Evolutionary conservation across 1,140 invertebrate genomes (phyloP).

Genomic region (Laupala kohalensis): DNA sequence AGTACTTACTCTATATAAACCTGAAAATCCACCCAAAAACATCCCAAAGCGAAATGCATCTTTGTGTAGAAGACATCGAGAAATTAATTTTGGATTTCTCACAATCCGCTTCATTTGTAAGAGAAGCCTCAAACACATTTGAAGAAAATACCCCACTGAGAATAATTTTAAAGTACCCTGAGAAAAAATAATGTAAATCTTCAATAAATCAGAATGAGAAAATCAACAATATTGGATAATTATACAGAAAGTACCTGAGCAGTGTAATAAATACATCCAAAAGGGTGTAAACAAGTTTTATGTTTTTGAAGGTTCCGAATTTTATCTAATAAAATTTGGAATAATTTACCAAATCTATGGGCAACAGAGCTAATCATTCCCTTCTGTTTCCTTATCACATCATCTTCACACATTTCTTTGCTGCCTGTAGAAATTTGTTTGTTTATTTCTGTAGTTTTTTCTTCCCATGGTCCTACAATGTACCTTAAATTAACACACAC

Average conservation of each 20-base stretch:
- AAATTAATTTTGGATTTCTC: slow-evolving; percentile 33
- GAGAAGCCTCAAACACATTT: slow-evolving; percentile 41
- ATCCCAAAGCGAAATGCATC: slow-evolving; percentile 42
- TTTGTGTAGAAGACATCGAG: slow-evolving; percentile 35
- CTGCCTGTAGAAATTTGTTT: not conserved
- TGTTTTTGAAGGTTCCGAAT: slow-evolving; percentile 38
- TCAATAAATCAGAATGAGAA: too few species aligned
- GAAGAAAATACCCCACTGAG: slow-evolving; percentile 38
- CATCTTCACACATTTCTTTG: not conserved
- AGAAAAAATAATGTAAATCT: slow-evolving; percentile 21
- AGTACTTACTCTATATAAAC: slow-evolving; percentile 41
- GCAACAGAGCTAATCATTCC: slow-evolving; percentile 17
- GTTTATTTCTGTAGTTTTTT: slow-evolving; percentile 17
- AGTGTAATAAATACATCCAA: slow-evolving; percentile 44
- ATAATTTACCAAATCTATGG: not conserved
- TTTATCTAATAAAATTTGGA: slow-evolving; percentile 17
- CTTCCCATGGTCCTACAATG: slow-evolving; percentile 48
- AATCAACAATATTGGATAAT: too few species aligned
- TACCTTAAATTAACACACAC: slow-evolving; percentile 30
- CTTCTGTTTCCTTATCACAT: not conserved
- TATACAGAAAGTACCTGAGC: slow-evolving; percentile 28
- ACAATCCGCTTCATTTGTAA: slow-evolving; percentile 35
- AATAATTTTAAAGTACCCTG: slow-evolving; percentile 44
- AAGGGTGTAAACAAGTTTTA: slow-evolving; percentile 41
- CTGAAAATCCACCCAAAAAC: slow-evolving; percentile 48